Evolutionary conservation across 1,140 invertebrate species (phyloP).

Genomic region (Zophobas atratus): DNA sequence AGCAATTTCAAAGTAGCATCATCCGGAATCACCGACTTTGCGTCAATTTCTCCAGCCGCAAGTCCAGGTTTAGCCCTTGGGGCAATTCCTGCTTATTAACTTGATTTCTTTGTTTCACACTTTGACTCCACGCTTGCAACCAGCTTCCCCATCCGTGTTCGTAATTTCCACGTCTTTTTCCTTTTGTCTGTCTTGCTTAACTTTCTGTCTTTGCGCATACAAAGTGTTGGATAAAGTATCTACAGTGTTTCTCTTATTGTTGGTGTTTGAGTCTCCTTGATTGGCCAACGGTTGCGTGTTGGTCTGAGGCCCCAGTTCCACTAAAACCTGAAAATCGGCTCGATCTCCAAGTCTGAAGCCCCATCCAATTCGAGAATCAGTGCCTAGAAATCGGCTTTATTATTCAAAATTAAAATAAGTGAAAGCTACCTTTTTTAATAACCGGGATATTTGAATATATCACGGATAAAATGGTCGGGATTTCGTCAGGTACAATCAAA

Average conservation of each 20-base stretch:
- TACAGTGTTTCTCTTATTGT: slow-evolving; percentile 60
- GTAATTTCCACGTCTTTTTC: slow-evolving; percentile 41
- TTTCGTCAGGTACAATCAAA: slow-evolving; percentile 82
- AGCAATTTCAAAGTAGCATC: slow-evolving; percentile 34
- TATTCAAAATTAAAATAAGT: slow-evolving; percentile 18
- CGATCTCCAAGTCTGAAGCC: slow-evolving; percentile 85
- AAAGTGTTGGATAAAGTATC: slow-evolving; percentile 60
- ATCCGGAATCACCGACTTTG: slow-evolving; percentile 63
- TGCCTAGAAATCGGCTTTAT: slow-evolving; percentile 72
- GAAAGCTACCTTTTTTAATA: slow-evolving; percentile 81
- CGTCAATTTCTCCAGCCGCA: slow-evolving; percentile 66
- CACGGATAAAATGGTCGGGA: slow-evolving; percentile 82
- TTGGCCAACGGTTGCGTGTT: slow-evolving; percentile 76
- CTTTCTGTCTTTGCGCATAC: slow-evolving; percentile 63
- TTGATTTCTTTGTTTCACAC: slow-evolving; percentile 44
- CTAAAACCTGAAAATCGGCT: slow-evolving; percentile 83
- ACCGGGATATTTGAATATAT: slow-evolving; percentile 88
- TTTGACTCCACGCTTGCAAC: slow-evolving; percentile 61
- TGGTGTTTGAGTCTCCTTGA: slow-evolving; percentile 55
- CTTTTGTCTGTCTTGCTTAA: slow-evolving; percentile 52
- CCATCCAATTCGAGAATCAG: slow-evolving; percentile 84
- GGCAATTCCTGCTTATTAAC: slow-evolving; percentile 1
- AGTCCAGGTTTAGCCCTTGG: slow-evolving; percentile 56
- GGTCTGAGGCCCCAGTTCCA: slow-evolving; percentile 84
- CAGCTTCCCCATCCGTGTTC: slow-evolving; percentile 56